Evolutionary conservation across 2,888 invertebrate species (phyloP).

Genomic region (Ophion slaviceki): DNA sequence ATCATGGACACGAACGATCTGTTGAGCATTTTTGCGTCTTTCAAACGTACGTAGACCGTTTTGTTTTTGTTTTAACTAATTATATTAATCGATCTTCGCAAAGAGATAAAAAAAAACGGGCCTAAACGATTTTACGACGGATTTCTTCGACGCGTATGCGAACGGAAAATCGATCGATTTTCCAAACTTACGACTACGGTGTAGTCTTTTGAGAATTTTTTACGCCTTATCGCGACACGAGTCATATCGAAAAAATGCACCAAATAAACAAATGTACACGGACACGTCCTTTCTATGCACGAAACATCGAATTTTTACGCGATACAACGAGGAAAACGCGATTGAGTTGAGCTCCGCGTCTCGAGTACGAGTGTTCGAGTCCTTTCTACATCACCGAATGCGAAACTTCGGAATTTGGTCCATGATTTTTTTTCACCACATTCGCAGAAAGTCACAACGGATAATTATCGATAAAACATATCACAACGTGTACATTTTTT

Average conservation of each 20-base stretch:
- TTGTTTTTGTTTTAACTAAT: background rate
- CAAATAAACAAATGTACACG: constrained; percentile 36
- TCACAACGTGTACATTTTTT: background rate
- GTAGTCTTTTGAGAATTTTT: constrained; percentile 53
- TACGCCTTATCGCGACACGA: constrained; percentile 58
- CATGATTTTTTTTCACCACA: background rate
- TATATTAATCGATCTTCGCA: background rate
- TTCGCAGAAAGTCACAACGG: background rate
- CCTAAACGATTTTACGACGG: constrained; percentile 30
- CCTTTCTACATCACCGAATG: background rate
- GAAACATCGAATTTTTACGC: constrained; percentile 32
- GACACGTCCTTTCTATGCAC: constrained; percentile 60
- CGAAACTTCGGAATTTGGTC: background rate
- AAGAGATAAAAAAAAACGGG: constrained; percentile 3
- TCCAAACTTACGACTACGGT: constrained; percentile 29
- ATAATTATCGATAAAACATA: background rate
- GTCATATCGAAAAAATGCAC: constrained; percentile 52
- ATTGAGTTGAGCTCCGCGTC: background rate
- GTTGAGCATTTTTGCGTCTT: background rate
- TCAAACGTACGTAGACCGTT: background rate
- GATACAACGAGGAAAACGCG: background rate
- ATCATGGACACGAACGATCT: background rate
- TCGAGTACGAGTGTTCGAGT: background rate
- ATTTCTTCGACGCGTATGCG: constrained; percentile 22
- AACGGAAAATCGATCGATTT: constrained; percentile 37